Evolutionary conservation across 2,888 invertebrate species (phyloP), one percentile per base, ranked within the genome.

Genomic region (Aleiodes alternator): DNA sequence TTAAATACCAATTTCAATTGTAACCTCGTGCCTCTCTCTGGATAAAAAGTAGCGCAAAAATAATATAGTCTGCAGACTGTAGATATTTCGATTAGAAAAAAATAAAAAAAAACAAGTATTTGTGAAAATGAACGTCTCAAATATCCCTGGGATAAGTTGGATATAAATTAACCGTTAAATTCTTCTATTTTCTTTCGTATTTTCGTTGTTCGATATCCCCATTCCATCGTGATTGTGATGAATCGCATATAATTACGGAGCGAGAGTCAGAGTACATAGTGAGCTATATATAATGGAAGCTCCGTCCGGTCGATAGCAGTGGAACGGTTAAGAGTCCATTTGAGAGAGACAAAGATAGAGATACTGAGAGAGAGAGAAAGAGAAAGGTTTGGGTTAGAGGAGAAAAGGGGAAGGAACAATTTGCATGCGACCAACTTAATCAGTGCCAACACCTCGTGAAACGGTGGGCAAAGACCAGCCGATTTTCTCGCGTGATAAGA

Each of bases 391-490:
- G 77, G 71, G 73, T 80, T 72, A 7, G 79, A 82, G 76, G 77
- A 79, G 80, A 73, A 70, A 72, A 56, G 59, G 77, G 81, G 81
- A 80, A 80, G 80, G 80, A 82, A 80, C 84, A 83, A 86, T 87
- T 87, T 86, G 85, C 87, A 87, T 87, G 85, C 84, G 85, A 85
- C 84, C 84, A 85, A 87, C 87, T 87, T 87, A 87, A 87, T 87
- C 87, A 87, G 84, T 82, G 85, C 84, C 84, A 83, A 84, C 86
- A 86, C 86, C 86, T 85, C 82, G 80, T 78, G 84, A 82, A 80
- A 77, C 64, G 56, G 59, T 75, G 61, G 74, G 55, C 55, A 69
- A 29, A 72, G 59, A 64, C 57, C 51, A 38, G 51, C 43, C 50
- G 70, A 71, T 73, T 51, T 56, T 64, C 53, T 51, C 23, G 29